Conservation (phyloP, 1,140 invertebrate species). For the Aethina tumida region DNA sequence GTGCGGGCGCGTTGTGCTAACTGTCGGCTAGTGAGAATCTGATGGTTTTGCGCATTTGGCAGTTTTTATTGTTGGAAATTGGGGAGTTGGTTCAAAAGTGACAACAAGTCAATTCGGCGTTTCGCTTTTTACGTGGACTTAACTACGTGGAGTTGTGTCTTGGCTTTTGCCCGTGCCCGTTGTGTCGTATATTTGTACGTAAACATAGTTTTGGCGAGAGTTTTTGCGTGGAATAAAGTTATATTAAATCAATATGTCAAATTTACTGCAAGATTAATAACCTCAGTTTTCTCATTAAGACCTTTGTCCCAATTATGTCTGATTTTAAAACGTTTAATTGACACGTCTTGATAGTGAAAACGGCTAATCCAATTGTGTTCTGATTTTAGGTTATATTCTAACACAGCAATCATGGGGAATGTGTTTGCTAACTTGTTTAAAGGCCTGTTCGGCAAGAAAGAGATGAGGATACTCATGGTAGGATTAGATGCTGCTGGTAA, state of each 20-base stretch:
- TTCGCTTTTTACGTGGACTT: constrained; percentile 3
- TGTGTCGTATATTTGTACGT: no score
- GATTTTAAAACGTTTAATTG: constrained; percentile 7
- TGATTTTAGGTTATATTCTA: constrained; percentile 18
- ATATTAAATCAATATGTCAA: constrained; percentile 30
- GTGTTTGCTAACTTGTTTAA: constrained; percentile 82
- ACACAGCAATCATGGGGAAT: constrained; percentile 68
- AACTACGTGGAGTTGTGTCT: constrained; percentile 2
- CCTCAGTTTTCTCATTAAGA: constrained; percentile 20
- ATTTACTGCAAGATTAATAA: constrained; percentile 31
- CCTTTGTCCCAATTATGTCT: constrained; percentile 30
- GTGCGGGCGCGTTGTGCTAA: background rate
- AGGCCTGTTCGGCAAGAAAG: constrained; percentile 96
- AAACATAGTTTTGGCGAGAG: no score
- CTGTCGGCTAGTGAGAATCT: background rate
- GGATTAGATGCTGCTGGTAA: constrained; percentile 98
- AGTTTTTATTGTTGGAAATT: constrained; percentile 11
- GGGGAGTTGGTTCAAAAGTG: constrained; percentile 26
- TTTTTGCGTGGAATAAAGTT: no score
- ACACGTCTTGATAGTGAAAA: constrained; percentile 2
- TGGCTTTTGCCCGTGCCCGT: no score
- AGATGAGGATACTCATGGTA: constrained; percentile 98
- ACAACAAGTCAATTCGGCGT: constrained; percentile 27
- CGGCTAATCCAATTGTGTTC: background rate
- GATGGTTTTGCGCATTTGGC: constrained; percentile 8